Evolutionary conservation across 1,140 invertebrate genomes (phyloP), one percentile per base, ranked within the genome.

Genomic region (Drosophila repletoides): DNA sequence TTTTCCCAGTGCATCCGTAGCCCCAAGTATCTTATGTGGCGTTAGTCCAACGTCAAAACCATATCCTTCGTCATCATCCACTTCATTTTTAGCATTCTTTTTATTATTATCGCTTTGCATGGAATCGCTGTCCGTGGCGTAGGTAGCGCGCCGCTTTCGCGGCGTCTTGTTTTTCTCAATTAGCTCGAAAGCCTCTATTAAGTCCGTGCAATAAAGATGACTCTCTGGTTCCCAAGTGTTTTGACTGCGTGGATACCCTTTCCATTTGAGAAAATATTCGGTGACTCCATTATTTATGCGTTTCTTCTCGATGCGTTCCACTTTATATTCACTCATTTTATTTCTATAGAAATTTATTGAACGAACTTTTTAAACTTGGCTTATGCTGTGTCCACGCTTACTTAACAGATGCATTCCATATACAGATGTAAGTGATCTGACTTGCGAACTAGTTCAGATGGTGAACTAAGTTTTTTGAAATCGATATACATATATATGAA

Each of bases 1-100:
- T 90, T 98, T 95, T 0, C 97, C 97, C 64, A 94, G 96, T 17
- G 96, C 96, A 90, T 98, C 97, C 52, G 97, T 98, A 2, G 97
- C 97, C 90, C 92, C 97, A 87, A 98, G 96, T 65, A 98, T 98
- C 90, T 96, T 95, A 74, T 98, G 96, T 4, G 97, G 96, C 51
- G 97, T 94, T 2, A 98, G 91, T n/a, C 95, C 95, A 81, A 96
- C 92, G 67, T 98, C 96, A 91, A 98, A 98, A 9, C 97, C 97
- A 91, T 86, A 41, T 7, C n/a, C n/a, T n/a, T n/a, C n/a, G n/a
- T n/a, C n/a, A n/a, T n/a, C n/a, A n/a, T n/a, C n/a, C n/a, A n/a
- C n/a, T n/a, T n/a, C n/a, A n/a, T n/a, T n/a, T n/a, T n/a, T n/a
- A n/a, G n/a, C n/a, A n/a, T 52, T 45, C 7, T 24, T 12, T 12